These are phyloP conservation scores for Dinocampus coccinellae DNA, from an alignment of 2,888 invertebrate species.

Conservation along the genomic window DNA sequence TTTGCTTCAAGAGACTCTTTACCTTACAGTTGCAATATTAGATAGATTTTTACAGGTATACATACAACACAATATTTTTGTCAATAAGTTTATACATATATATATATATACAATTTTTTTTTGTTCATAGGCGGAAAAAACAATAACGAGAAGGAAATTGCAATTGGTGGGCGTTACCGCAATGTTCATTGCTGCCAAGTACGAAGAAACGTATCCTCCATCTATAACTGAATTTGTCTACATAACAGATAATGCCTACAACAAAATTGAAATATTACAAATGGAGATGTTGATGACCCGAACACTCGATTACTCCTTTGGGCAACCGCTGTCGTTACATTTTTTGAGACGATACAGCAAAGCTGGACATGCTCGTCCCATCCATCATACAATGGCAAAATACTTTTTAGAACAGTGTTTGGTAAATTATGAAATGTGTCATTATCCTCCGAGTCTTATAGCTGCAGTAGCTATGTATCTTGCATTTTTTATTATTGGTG, in stretches of 20 bases:
- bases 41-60: constrained; percentile 89
- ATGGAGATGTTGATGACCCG: constrained; percentile 87
- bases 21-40: constrained; percentile 87
- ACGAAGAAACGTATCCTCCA: constrained; percentile 94
- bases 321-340: constrained; percentile 88
- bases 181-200: constrained; percentile 92
- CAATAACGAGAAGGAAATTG: constrained; percentile 78
- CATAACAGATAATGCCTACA: constrained; percentile 90
- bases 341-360: constrained; percentile 87
- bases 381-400: constrained; percentile 86
- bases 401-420: constrained; percentile 90
- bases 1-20: constrained; percentile 88
- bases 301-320: constrained; percentile 84
- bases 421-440: constrained; percentile 83
- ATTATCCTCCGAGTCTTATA: constrained; percentile 85
- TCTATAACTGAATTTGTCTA: constrained; percentile 90
- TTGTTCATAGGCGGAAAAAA: constrained; percentile 72
- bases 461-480: constrained; percentile 87
- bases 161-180: constrained; percentile 92
- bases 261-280: constrained; percentile 80
- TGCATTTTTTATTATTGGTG: constrained; percentile 72
- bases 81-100: not conserved
- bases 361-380: constrained; percentile 73
- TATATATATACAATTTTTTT: not conserved
- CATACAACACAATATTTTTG: not conserved